Percentiles rank a stretch among this genome's conserved stretches.
These are phyloP conservation scores for Mesochorus sp. DNA, from an alignment of 2,888 invertebrate genomes.

Conservation along the genomic window DNA sequence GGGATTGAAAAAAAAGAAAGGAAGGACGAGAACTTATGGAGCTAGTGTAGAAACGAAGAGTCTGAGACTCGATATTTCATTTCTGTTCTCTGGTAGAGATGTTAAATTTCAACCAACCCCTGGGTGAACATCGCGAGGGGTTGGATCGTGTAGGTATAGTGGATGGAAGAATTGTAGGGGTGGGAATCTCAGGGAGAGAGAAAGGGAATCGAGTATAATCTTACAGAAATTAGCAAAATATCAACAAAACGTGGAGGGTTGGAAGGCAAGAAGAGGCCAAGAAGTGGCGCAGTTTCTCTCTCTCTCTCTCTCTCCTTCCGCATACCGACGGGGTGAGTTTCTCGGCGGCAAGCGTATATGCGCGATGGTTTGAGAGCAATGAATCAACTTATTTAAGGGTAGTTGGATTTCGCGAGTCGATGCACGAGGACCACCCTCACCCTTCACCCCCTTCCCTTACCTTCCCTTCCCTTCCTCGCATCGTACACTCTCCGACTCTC, in stretches of 20 bases:
- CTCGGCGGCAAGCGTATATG: constrained; percentile 42
- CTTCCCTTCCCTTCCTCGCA: constrained; percentile 30
- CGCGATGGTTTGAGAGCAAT: constrained; percentile 73
- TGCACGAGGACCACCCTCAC: constrained; percentile 75
- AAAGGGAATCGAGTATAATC: constrained; percentile 70
- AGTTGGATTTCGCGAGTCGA: constrained; percentile 82
- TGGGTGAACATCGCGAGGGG: constrained; percentile 25
- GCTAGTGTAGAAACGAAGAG: constrained; percentile 65
- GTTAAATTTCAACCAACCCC: constrained; percentile 47
- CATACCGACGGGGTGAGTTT: constrained; percentile 53
- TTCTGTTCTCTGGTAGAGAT: constrained; percentile 34
- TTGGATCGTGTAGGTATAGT: not conserved
- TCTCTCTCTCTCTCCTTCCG: not conserved
- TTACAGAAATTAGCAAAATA: constrained; percentile 78
- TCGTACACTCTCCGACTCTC: constrained; percentile 63
- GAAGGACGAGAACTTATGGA: constrained; percentile 57
- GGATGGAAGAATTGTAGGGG: not conserved
- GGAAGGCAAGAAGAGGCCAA: constrained; percentile 33
- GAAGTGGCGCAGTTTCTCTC: constrained; percentile 42
- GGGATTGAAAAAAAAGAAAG: too few relatives aligned
- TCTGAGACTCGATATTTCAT: constrained; percentile 69
- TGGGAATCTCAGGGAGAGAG: constrained; percentile 8
- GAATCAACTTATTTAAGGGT: constrained; percentile 82
- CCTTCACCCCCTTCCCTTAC: not conserved
- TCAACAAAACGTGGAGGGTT: constrained; percentile 68